phyloP scores from a whole-genome alignment of 2,797 vertebrate species.

The Lacerta agilis region DNA sequence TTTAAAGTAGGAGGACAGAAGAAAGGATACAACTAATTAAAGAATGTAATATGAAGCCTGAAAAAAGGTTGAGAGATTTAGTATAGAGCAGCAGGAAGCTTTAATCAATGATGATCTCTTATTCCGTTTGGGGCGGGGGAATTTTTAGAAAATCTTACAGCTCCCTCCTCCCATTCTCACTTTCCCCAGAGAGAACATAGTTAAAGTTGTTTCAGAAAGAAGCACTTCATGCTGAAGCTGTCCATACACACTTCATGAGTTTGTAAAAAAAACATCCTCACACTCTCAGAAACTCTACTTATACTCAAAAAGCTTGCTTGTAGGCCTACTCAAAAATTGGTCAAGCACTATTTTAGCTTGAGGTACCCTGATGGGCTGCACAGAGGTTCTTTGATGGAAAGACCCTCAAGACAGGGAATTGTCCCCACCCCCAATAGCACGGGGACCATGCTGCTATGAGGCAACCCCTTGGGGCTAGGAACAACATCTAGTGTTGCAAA shows the following conservation, averaged over 20 bases:
- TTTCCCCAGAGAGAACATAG: neutral
- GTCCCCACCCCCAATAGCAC: neutral
- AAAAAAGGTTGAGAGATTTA: constrained; percentile 15
- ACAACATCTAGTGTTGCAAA: neutral
- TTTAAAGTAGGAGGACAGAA: constrained; percentile 62
- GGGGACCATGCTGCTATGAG: neutral
- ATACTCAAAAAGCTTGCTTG: neutral
- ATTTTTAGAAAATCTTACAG: constrained; percentile 14
- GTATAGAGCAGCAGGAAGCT: constrained; percentile 21
- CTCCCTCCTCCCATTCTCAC: neutral
- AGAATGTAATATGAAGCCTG: constrained; percentile 29
- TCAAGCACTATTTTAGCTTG: neutral
- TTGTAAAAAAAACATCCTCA: neutral
- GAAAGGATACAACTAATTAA: constrained; percentile 62
- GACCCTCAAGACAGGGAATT: neutral
- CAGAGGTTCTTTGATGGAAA: neutral
- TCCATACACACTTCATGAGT: neutral
- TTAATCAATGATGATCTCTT: constrained; percentile 53
- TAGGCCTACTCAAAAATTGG: neutral
- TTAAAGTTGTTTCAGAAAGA: constrained; percentile 40
- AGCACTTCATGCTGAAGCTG: constrained; percentile 32
- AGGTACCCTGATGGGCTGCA: neutral
- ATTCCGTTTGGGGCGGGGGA: neutral
- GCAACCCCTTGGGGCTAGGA: neutral
- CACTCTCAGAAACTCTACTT: neutral